Conservation (phyloP, 1,140 invertebrate genomes). For the honey bee (Apis mellifera) region DNA sequence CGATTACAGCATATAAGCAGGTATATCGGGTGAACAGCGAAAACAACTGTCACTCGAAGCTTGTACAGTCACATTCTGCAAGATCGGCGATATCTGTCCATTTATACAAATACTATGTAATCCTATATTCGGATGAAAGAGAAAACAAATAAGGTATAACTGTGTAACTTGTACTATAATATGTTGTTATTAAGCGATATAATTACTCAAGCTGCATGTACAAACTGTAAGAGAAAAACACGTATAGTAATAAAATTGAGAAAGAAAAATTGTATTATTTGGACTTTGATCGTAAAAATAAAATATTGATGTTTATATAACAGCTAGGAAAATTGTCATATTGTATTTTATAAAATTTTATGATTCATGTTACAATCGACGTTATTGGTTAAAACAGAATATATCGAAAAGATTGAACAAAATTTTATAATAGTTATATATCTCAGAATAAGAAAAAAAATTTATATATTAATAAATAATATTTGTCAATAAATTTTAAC, state of each 20-base stretch:
- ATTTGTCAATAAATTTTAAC: no score
- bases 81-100: slow-evolving; percentile 72
- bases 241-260: slow-evolving; percentile 2
- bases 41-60: slow-evolving; percentile 75
- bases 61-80: slow-evolving; percentile 78
- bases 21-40: slow-evolving; percentile 54
- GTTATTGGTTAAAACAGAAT: neutral
- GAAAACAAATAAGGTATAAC: slow-evolving; percentile 25
- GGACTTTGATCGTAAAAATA: neutral
- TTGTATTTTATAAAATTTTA: no score
- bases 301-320: neutral
- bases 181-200: slow-evolving; percentile 67
- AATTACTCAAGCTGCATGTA: slow-evolving; percentile 66
- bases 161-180: slow-evolving; percentile 33
- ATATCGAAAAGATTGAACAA: neutral
- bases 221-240: slow-evolving; percentile 30
- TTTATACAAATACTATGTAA: slow-evolving; percentile 49
- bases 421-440: neutral
- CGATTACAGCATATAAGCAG: slow-evolving; percentile 40
- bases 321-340: neutral
- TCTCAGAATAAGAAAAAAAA: neutral
- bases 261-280: neutral
- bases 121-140: slow-evolving; percentile 46
- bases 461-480: neutral
- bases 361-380: neutral